A percentile compares a stretch with the other conserved stretches of the same genome.
These are phyloP conservation scores for Octonoba sinensis DNA, from an alignment of 2,888 invertebrate genomes.

Conservation along the genomic window DNA sequence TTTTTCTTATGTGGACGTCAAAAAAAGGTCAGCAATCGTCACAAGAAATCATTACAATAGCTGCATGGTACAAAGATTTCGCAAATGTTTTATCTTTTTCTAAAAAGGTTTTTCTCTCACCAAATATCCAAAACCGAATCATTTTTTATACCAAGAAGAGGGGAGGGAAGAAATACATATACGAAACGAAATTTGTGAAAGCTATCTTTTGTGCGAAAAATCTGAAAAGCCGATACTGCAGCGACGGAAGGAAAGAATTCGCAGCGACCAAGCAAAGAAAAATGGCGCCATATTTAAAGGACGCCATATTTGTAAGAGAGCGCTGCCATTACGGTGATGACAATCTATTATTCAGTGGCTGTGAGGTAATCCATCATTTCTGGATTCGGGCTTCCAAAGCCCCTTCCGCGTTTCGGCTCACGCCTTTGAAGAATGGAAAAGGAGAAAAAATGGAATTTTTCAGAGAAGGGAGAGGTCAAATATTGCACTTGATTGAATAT, in stretches of 20 bases:
- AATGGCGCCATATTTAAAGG: conserved; percentile 34
- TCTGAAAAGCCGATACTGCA: too few relatives aligned
- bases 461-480: conserved; percentile 38
- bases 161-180: too few relatives aligned
- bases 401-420: conserved; percentile 28
- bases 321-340: conserved; percentile 52
- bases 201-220: too few relatives aligned
- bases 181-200: too few relatives aligned
- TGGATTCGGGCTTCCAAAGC: conserved; percentile 41
- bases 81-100: not conserved
- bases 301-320: conserved; percentile 37
- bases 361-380: conserved; percentile 57
- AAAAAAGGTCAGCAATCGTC: not conserved
- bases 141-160: too few relatives aligned
- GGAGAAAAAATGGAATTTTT: conserved; percentile 29
- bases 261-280: not conserved
- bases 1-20: not conserved
- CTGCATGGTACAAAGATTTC: not conserved
- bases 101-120: too few relatives aligned
- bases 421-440: conserved; percentile 17
- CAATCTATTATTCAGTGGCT: conserved; percentile 59
- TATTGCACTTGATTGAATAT: conserved; percentile 34
- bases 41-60: not conserved
- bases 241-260: too few relatives aligned
- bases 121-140: too few relatives aligned